Percentiles rank a stretch among this genome's conserved stretches.
phyloP scores from a whole-genome alignment of 30 jellyfish, hydroid and myxozoan genomes.

The Aurelia aurita region DNA sequence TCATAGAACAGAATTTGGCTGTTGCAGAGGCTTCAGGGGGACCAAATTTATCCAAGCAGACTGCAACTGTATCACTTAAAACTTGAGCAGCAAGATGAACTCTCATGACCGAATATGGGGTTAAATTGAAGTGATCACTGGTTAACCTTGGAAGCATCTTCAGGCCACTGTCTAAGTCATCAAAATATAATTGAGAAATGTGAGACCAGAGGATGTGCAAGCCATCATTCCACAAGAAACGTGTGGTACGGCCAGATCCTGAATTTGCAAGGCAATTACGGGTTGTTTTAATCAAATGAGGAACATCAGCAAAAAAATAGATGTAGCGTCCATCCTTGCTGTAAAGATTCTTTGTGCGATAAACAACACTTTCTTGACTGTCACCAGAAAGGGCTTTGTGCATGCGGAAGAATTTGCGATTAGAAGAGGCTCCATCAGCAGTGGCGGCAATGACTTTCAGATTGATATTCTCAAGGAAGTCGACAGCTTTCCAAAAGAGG shows the following conservation, averaged over 20 bases:
- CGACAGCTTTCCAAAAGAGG: conserved; percentile 70
- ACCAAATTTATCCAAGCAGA: conserved; percentile 40
- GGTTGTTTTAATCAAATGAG: conserved; percentile 71
- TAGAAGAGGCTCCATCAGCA: conserved; percentile 79
- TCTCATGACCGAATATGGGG: conserved; percentile 63
- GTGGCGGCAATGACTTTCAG: conserved; percentile 76
- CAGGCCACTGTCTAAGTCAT: conserved; percentile 72
- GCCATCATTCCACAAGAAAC: conserved; percentile 77
- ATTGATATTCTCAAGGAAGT: conserved; percentile 43
- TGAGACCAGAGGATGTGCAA: conserved; percentile 60
- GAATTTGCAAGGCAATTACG: conserved; percentile 71
- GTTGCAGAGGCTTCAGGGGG: conserved; percentile 58
- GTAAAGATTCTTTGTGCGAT: conserved; percentile 53
- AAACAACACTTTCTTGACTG: conserved; percentile 35
- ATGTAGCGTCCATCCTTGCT: conserved; percentile 48
- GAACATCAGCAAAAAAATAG: conserved; percentile 68
- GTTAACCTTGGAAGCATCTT: conserved; percentile 70
- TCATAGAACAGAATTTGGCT: conserved; percentile 45
- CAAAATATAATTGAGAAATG: conserved; percentile 52
- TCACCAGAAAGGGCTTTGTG: conserved; percentile 42
- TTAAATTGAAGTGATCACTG: conserved; percentile 54
- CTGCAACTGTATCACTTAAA: conserved; percentile 34
- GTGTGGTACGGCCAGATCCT: conserved; percentile 59
- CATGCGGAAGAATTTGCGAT: conserved; percentile 50
- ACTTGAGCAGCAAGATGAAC: conserved; percentile 72